Percentiles rank a stretch among this genome's conserved stretches.
Evolutionary conservation across 1,140 invertebrate species (phyloP).

Genomic region (Neuroterus valhalla): DNA sequence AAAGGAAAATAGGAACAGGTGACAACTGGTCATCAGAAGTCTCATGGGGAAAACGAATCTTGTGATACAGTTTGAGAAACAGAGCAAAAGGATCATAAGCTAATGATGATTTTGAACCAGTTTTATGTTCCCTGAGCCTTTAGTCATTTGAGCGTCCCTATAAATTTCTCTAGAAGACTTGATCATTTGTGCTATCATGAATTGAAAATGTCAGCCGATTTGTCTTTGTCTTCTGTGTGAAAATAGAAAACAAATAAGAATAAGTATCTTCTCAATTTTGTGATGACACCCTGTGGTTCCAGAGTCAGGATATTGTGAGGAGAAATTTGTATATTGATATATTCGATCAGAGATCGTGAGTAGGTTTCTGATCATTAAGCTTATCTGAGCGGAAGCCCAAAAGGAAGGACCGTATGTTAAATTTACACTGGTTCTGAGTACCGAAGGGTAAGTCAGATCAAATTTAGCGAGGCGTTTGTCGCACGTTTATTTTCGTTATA

Average conservation of each 20-base stretch:
- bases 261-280: too few species aligned
- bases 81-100: not conserved
- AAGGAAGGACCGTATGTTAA: conserved; percentile 34
- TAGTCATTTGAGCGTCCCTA: too few species aligned
- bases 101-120: not conserved
- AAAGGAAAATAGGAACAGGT: not conserved
- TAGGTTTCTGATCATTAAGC: not conserved
- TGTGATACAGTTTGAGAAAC: conserved; percentile 6
- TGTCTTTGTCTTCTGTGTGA: too few species aligned
- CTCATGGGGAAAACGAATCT: not conserved
- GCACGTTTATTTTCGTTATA: conserved; percentile 50
- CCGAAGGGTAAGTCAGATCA: conserved; percentile 47
- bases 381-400: not conserved
- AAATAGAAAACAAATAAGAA: too few species aligned
- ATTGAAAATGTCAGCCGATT: too few species aligned
- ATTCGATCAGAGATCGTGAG: not conserved
- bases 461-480: conserved; percentile 45
- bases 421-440: conserved; percentile 42
- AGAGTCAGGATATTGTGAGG: too few species aligned
- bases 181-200: too few species aligned
- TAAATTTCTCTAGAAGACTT: too few species aligned
- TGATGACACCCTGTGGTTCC: too few species aligned
- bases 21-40: conserved; percentile 25
- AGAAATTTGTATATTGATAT: not conserved
- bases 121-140: not conserved